A percentile compares a stretch with the other conserved stretches of the same genome.
These are phyloP conservation scores for Chydorus sphaericus DNA, from an alignment of 2,888 invertebrate species.

Conservation along the genomic window DNA sequence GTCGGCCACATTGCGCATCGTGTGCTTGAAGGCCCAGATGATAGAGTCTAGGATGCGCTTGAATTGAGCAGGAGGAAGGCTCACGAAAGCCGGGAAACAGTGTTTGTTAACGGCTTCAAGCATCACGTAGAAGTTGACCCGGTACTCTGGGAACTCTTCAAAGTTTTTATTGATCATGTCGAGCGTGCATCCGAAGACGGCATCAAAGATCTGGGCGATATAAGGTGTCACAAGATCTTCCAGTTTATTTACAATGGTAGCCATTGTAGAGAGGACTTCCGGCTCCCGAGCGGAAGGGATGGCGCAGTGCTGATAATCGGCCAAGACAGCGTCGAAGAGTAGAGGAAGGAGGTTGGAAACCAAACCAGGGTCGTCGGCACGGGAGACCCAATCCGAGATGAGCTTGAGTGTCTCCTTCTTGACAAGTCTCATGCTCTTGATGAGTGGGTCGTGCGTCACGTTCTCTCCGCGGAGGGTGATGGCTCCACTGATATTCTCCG, in stretches of 20 bases:
- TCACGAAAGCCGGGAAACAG: constrained; percentile 91
- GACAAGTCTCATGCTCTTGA: constrained; percentile 95
- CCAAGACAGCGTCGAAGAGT: constrained; percentile 83
- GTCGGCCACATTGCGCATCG: constrained; percentile 98
- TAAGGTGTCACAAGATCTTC: constrained; percentile 79
- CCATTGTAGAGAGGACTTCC: constrained; percentile 93
- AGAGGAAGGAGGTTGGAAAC: constrained; percentile 94
- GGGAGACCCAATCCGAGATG: constrained; percentile 90
- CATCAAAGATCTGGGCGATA: constrained; percentile 96
- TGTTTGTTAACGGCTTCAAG: constrained; percentile 76
- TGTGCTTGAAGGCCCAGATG: constrained; percentile 99
- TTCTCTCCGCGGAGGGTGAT: constrained; percentile 86
- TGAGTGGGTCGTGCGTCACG: constrained; percentile 93
- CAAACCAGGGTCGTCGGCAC: constrained; percentile 65
- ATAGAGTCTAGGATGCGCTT: constrained; percentile 95
- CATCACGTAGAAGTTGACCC: constrained; percentile 92
- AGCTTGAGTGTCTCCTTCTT: constrained; percentile 96
- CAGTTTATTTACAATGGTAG: constrained; percentile 83
- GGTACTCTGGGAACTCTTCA: constrained; percentile 96
- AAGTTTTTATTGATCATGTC: constrained; percentile 99
- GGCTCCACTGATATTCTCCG: constrained; percentile 28
- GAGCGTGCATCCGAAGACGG: constrained; percentile 96
- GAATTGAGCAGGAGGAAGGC: constrained; percentile 91
- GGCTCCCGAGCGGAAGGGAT: constrained; percentile 93
- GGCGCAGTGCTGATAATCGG: constrained; percentile 91